Evolutionary conservation across 2,888 invertebrate genomes (phyloP).

Genomic region (Zootermopsis nevadensis): DNA sequence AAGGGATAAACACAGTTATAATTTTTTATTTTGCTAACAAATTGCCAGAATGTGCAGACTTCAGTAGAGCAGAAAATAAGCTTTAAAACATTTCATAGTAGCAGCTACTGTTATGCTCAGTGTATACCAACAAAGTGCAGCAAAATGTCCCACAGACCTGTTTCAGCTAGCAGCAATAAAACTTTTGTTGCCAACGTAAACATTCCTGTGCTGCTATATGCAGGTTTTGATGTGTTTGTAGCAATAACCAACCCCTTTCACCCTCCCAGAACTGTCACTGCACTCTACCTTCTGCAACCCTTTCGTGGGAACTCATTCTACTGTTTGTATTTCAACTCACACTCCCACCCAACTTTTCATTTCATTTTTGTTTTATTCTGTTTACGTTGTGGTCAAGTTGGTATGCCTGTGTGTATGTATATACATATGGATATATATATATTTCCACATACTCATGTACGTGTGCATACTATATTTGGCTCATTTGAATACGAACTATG

Average conservation of each 20-base stretch:
- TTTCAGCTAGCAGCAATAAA: slow-evolving; percentile 30
- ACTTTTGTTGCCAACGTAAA: slow-evolving; percentile 34
- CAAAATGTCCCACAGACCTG: slow-evolving; percentile 23
- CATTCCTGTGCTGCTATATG: slow-evolving; percentile 31
- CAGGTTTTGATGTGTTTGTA: slow-evolving; percentile 32
- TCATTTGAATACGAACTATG: neutral
- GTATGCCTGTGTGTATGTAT: slow-evolving; percentile 3
- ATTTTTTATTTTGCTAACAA: slow-evolving; percentile 10
- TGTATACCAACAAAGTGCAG: slow-evolving; percentile 23
- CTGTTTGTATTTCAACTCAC: neutral
- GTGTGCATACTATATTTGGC: neutral
- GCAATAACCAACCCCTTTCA: neutral
- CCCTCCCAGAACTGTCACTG: slow-evolving; percentile 15
- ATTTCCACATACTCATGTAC: neutral
- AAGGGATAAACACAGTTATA: neutral
- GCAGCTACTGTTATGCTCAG: neutral
- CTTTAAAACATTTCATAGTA: slow-evolving; percentile 16
- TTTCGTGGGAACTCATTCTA: neutral
- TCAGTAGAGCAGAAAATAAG: slow-evolving; percentile 17
- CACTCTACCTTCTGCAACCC: neutral
- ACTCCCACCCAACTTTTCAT: neutral
- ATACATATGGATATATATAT: neutral
- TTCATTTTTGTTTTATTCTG: slow-evolving; percentile 25
- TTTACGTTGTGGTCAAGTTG: slow-evolving; percentile 29
- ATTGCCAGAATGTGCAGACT: neutral